Conservation (phyloP, 2,113 vertebrate species). For the Xenopus tropicalis region DNA sequence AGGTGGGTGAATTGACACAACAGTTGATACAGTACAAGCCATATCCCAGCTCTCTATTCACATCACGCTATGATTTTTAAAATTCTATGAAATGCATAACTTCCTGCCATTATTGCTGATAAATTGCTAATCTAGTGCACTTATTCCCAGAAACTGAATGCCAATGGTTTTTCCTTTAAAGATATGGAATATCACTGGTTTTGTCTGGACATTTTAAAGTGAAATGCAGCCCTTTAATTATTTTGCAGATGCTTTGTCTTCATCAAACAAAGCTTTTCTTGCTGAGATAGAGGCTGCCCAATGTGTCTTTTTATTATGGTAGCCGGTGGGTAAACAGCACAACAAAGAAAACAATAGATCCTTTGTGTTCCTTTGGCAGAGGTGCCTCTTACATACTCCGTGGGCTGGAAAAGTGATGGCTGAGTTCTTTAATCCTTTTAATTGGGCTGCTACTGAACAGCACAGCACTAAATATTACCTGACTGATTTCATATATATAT, state of each 20-base stretch:
- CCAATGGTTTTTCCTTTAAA: slow-evolving; percentile 7
- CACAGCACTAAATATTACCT: neutral
- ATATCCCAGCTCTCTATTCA: too few relatives aligned
- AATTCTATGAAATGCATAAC: too few relatives aligned
- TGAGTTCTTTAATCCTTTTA: slow-evolving; percentile 61
- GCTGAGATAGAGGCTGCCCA: slow-evolving; percentile 40
- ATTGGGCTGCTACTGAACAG: slow-evolving; percentile 54
- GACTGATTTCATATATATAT: too few relatives aligned
- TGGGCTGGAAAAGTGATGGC: slow-evolving; percentile 52
- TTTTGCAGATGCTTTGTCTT: slow-evolving; percentile 32
- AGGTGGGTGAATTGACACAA: too few relatives aligned
- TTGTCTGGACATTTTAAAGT: slow-evolving; percentile 24
- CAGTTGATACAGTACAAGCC: too few relatives aligned
- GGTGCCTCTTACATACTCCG: neutral
- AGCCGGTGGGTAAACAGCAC: slow-evolving; percentile 19
- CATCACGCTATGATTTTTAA: too few relatives aligned
- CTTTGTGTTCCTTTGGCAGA: slow-evolving; percentile 20
- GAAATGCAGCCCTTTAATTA: slow-evolving; percentile 31
- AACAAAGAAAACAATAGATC: slow-evolving; percentile 11
- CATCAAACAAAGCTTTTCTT: slow-evolving; percentile 33
- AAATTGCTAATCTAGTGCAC: neutral
- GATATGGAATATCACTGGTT: slow-evolving; percentile 6
- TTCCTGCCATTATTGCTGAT: neutral
- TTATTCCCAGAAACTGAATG: neutral
- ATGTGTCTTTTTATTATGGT: slow-evolving; percentile 42